Conservation (phyloP, 2,113 vertebrate genomes). For the Sinocyclocheilus anophthalmus region DNA sequence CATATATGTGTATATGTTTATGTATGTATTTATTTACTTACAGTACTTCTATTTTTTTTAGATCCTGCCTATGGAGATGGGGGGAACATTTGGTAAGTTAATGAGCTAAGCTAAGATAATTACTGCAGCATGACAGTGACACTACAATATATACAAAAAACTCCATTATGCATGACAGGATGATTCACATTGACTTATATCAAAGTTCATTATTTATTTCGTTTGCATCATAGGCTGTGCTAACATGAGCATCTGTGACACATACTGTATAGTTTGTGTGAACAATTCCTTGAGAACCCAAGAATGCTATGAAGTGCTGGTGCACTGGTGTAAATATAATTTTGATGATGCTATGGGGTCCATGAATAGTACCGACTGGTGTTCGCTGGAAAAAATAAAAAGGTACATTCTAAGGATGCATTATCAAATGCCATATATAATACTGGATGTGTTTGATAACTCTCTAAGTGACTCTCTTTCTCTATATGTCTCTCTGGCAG, state of each 20-base stretch:
- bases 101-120: not conserved
- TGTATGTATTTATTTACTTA: not conserved
- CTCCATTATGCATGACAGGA: not conserved
- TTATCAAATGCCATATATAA: not conserved
- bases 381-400: conserved; percentile 43
- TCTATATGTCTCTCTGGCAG: conserved; percentile 59
- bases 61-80: conserved; percentile 51
- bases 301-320: conserved; percentile 14
- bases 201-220: not conserved
- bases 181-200: not conserved
- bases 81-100: conserved; percentile 43
- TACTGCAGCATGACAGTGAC: not conserved
- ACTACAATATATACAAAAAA: not conserved
- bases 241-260: not conserved
- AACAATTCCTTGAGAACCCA: not conserved
- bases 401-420: conserved; percentile 35
- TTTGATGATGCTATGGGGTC: not conserved
- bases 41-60: conserved; percentile 47
- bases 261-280: conserved; percentile 6
- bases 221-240: not conserved
- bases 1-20: conserved; percentile 17
- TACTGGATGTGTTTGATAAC: not conserved
- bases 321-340: rapidly evolving
- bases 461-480: not conserved
- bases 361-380: conserved; percentile 38